These are phyloP conservation scores for Mobula birostris DNA, from an alignment of 2,113 vertebrate genomes.

Conservation along the genomic window DNA sequence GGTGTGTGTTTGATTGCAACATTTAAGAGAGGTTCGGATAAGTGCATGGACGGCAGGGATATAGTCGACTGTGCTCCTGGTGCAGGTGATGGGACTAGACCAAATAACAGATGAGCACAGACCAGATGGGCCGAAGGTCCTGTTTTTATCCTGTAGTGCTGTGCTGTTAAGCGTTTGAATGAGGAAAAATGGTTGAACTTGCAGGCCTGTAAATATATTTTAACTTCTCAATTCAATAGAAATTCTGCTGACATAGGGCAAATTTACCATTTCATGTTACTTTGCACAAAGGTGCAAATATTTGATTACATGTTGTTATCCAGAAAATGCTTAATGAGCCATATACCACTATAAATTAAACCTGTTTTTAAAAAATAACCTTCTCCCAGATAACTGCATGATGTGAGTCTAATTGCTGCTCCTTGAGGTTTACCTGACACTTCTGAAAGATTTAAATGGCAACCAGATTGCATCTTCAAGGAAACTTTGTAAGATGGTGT, in stretches of 20 bases:
- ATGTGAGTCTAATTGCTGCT: neutral
- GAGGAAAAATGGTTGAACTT: neutral
- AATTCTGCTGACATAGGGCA: neutral
- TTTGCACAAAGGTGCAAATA: neutral
- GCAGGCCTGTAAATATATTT: neutral
- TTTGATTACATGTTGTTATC: neutral
- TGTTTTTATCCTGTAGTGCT: no score
- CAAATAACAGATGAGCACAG: no score
- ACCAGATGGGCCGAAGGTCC: no score
- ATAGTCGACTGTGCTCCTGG: no score
- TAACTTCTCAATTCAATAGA: neutral
- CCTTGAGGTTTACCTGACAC: neutral
- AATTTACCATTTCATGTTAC: neutral
- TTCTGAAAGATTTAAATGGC: neutral
- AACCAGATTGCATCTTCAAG: neutral
- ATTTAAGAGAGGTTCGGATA: no score
- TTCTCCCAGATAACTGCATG: neutral
- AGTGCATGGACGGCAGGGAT: no score
- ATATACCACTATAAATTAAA: neutral
- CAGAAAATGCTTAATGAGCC: neutral
- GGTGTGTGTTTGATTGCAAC: no score
- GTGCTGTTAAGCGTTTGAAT: neutral
- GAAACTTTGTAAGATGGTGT: neutral
- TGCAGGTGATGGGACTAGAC: no score
- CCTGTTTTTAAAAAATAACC: neutral